phyloP scores from a whole-genome alignment of 2,888 invertebrate species.

The Silvanus unidentatus region DNA sequence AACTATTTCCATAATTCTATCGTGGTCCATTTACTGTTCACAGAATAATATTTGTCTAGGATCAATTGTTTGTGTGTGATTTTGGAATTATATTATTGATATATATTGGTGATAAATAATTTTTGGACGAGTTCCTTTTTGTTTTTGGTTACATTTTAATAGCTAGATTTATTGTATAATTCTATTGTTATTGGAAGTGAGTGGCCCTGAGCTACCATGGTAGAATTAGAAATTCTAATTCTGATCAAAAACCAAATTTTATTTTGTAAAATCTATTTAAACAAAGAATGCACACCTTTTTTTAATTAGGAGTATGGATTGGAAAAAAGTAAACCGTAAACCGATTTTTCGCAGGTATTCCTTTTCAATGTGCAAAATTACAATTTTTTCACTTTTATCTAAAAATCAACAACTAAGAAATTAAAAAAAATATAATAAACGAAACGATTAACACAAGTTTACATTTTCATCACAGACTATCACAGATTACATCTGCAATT shows the following conservation, averaged over 20 bases:
- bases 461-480: slow-evolving; percentile 44
- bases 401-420: no score
- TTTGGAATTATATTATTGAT: not conserved
- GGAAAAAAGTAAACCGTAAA: no score
- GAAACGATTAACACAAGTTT: slow-evolving; percentile 17
- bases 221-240: slow-evolving; percentile 5
- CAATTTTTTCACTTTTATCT: no score
- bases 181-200: slow-evolving; percentile 47
- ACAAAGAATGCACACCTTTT: not conserved
- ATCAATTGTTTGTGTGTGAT: not conserved
- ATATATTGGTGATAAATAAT: not conserved
- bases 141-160: slow-evolving; percentile 3
- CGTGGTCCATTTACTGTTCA: no score
- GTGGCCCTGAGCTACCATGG: slow-evolving; percentile 48
- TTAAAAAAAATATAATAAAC: slow-evolving; percentile 8
- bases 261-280: no score
- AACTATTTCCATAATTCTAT: no score
- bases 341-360: no score
- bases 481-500: slow-evolving; percentile 47
- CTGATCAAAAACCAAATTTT: not conserved
- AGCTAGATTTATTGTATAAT: slow-evolving; percentile 22
- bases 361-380: no score
- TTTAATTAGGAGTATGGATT: slow-evolving; percentile 1
- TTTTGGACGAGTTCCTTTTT: slow-evolving; percentile 1
- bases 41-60: no score